Percentiles rank a stretch among this genome's conserved stretches.
Conservation (phyloP, 2,113 vertebrate species). For the Zonotrichia leucophrys region DNA sequence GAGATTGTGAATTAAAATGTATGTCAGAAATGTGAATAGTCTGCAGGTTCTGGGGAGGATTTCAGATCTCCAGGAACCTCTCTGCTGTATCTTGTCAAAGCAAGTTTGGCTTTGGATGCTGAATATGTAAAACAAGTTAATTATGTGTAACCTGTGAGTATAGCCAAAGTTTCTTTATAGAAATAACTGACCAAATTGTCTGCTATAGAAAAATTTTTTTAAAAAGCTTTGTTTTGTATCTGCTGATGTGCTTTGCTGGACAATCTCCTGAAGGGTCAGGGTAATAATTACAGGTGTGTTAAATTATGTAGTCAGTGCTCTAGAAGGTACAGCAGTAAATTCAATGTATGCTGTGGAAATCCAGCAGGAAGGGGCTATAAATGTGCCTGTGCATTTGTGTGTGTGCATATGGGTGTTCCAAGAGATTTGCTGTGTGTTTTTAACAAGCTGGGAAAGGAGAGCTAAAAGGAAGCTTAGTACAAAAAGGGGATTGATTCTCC, state of each 20-base stretch:
- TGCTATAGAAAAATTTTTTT: neutral
- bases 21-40: neutral
- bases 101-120: neutral
- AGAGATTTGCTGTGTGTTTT: neutral
- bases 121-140: neutral
- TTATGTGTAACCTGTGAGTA: neutral
- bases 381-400: neutral
- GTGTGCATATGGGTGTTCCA: rapidly evolving
- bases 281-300: neutral
- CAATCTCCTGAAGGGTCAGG: neutral
- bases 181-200: neutral
- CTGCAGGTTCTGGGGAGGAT: neutral
- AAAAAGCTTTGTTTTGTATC: neutral
- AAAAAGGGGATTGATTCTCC: neutral
- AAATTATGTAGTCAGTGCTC: neutral
- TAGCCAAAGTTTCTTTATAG: neutral
- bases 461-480: neutral
- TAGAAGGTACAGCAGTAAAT: neutral
- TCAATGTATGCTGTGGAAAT: neutral
- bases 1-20: neutral
- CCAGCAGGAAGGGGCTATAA: rapidly evolving
- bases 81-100: neutral
- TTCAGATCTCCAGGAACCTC: neutral
- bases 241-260: neutral
- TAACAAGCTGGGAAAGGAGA: neutral